Evolutionary conservation across 35 echinoderm and acorn worm genomes (phyloP), one percentile per base, ranked within the genome.

Genomic region (Amphiura filiformis): DNA sequence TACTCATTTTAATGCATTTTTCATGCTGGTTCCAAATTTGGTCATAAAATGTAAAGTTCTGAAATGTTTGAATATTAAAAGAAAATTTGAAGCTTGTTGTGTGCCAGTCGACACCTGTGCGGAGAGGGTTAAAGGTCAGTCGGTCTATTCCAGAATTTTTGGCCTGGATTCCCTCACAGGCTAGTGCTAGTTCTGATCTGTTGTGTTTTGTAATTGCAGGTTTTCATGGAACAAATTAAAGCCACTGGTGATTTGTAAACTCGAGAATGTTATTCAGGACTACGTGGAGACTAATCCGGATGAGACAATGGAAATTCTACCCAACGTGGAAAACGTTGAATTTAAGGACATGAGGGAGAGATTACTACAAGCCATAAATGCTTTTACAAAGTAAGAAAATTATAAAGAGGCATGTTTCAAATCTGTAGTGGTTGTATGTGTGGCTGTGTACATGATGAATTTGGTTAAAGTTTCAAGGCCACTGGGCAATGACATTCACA

Each of bases 261-360:
- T 99, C 14, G 96, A 99, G 81, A 94, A 95, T 87, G 96, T 94
- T 18, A 99, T 99, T 34, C 89, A 99, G 77, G 96, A 99, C 30
- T 99, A 94, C 76, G 84, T 99, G 31, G 78, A 92, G 75, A 56
- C 75, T 32, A 99, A 99, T 32, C 89, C 92, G 31, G 86, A 92
- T 82, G 96, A 99, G 38, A 84, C 87, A 38, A 84, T 93, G 26
- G 93, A 87, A 35, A 79, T 99, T 35, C 87, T 94, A 35, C 96
- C 96, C 0, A 99, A 99, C 42, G 96, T 99, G 33, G 96, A 99
- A 40, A 99, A 99, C 87, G 90, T 99, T 5, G 65, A 90, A 1
- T 99, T 94, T 82, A 84, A 89, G 34, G 96, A 94, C 35, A 99
- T 99, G 96, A 89, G 87, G 57, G 86, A 99, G 40, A 88, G 96